Evolutionary conservation across 1,140 invertebrate genomes (phyloP).

Genomic region (Coenobita brevimanus): DNA sequence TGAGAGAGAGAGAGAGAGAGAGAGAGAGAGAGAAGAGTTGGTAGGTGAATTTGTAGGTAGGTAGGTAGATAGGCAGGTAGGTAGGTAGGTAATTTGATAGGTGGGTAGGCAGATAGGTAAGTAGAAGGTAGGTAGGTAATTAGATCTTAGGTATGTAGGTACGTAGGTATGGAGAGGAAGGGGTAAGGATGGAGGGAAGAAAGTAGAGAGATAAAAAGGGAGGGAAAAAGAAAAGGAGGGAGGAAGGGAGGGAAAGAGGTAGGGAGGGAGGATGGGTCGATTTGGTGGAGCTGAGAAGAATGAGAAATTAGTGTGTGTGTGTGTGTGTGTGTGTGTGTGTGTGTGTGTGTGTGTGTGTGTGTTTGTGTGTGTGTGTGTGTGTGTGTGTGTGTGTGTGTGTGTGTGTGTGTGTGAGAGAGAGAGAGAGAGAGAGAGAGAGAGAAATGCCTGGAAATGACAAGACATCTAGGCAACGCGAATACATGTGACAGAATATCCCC

Average conservation of each 20-base stretch:
- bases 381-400: conserved; percentile 5
- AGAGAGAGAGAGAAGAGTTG: not conserved
- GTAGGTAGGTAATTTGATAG: too few relatives aligned
- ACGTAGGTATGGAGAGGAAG: not conserved
- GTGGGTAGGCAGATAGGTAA: too few relatives aligned
- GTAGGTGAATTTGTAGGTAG: too few relatives aligned
- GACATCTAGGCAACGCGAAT: too few relatives aligned
- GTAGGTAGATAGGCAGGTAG: too few relatives aligned
- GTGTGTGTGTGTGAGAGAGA: too few relatives aligned
- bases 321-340: not conserved
- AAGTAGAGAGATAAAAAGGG: not conserved
- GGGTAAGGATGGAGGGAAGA: not conserved
- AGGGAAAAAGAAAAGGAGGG: not conserved
- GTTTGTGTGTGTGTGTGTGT: too few relatives aligned
- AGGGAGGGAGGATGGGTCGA: conserved; percentile 10
- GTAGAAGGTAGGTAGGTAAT: not conserved
- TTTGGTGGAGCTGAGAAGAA: not conserved
- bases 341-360: too few relatives aligned
- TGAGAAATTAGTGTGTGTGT: too few relatives aligned
- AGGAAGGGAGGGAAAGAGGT: not conserved
- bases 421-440: too few relatives aligned
- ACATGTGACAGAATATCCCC: too few relatives aligned
- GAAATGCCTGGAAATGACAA: too few relatives aligned
- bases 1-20: not conserved
- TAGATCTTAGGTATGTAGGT: not conserved